Conservation (phyloP, 2,113 vertebrate genomes). For the Desmodus rotundus region DNA sequence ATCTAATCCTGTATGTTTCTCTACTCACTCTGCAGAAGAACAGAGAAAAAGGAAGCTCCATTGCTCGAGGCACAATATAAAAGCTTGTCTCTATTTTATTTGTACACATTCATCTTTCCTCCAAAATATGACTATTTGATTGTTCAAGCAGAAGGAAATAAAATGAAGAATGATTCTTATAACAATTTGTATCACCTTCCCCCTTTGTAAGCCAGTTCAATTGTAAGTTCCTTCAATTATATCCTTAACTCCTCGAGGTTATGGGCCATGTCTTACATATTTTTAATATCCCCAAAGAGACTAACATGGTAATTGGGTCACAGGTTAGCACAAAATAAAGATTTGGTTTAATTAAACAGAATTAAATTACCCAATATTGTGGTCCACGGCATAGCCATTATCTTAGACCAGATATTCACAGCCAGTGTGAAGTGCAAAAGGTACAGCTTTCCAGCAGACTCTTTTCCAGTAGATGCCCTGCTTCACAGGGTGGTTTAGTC, state of each 20-base stretch:
- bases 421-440: background rate
- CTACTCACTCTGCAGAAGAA: background rate
- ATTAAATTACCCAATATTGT: slow-evolving; percentile 30
- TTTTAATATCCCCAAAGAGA: slow-evolving; percentile 50
- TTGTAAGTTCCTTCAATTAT: slow-evolving; percentile 14
- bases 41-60: background rate
- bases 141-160: background rate
- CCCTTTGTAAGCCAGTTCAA: background rate
- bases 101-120: background rate
- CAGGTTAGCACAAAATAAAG: slow-evolving; percentile 46
- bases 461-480: background rate
- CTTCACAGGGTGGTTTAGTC: background rate
- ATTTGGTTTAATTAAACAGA: slow-evolving; percentile 56
- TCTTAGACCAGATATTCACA: background rate
- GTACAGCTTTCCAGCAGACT: background rate
- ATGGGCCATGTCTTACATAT: slow-evolving; percentile 30
- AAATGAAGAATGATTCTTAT: background rate
- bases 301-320: background rate
- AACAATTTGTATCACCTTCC: background rate
- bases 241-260: slow-evolving; percentile 40
- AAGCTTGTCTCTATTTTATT: background rate
- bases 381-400: background rate
- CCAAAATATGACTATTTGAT: background rate
- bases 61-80: background rate
- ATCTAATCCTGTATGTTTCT: slow-evolving; percentile 41